These are phyloP conservation scores for Varroa destructor DNA, from an alignment of 1,140 invertebrate genomes.

Conservation along the genomic window DNA sequence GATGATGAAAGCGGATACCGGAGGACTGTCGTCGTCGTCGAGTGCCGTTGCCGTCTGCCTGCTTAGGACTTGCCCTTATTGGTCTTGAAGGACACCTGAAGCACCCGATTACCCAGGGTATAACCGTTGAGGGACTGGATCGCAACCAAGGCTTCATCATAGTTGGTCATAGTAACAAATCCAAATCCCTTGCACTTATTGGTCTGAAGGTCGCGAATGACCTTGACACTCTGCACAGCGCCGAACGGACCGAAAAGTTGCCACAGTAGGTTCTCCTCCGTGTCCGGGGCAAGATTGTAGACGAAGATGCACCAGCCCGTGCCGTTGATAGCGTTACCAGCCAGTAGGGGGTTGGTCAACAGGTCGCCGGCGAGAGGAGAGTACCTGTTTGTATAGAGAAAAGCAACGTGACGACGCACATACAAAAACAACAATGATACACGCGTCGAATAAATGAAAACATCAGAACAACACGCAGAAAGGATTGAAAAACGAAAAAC, in stretches of 20 bases:
- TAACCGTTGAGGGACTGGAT: conserved; percentile 96
- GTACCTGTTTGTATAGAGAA: conserved; percentile 71
- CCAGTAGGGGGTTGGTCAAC: conserved; percentile 69
- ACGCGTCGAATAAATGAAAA: neutral
- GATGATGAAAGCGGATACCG: neutral
- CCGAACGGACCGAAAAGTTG: conserved; percentile 97
- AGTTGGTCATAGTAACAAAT: conserved; percentile 99
- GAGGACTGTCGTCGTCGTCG: no score
- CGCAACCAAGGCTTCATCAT: conserved; percentile 91
- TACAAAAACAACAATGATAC: conserved; percentile 29
- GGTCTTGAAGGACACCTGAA: conserved; percentile 97
- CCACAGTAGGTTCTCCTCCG: conserved; percentile 96
- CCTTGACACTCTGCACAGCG: conserved; percentile 94
- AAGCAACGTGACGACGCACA: conserved; percentile 29
- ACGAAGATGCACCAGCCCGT: conserved; percentile 97
- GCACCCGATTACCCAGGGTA: conserved; percentile 85
- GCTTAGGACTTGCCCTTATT: conserved; percentile 43
- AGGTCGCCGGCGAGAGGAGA: conserved; percentile 78
- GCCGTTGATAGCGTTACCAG: conserved; percentile 52
- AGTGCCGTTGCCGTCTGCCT: neutral
- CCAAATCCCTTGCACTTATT: conserved; percentile 99
- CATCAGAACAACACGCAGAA: no score
- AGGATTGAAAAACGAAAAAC: no score
- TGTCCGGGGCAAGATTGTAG: conserved; percentile 94
- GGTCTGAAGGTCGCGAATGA: conserved; percentile 89